Base-by-base conservation (phyloP, 2,797 vertebrate genomes). In the Ctenopoma kingsleyae region DNA sequence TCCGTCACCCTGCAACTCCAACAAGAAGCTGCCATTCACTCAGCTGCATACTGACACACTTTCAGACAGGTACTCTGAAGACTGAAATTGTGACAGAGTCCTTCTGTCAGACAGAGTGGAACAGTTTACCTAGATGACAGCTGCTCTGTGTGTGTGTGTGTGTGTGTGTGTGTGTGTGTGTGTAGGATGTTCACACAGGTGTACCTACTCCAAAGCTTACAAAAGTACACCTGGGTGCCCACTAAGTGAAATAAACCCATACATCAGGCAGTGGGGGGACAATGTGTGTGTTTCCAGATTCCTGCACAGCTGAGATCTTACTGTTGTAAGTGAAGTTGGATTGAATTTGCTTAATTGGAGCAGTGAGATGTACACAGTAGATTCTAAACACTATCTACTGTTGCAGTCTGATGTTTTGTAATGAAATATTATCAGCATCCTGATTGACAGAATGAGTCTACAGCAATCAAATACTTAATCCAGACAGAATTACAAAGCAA, bases 51-150 rank as follows among this genome's bases (percentile, higher is more conserved):
- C 59, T 75, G 82, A 85, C 81, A 84, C 64, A 63, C 58, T 55
- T 59, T 64, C 60, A 74, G 55, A 82, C 44, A 41, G 27, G 75
- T 58, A 68, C 77, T 76, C 51, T 20, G 71, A 73, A 74, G 74
- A 44, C 66, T 69, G 63, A 69, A 69, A 73, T 61, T 68, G 68
- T 74, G 78, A 83, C 76, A 60, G 60, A 82, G 65, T 76, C 79
- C 76, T 63, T 82, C 77, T 75, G 78, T 81, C 74, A 80, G 54
- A 64, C 69, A 11, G 52, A 78, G 49, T n/a, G 11, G 44, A 73
- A 61, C 53, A 76, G 77, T 79, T 89, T 85, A 80, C 80, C 55
- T 47, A 36, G 56, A 68, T 82, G 82, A 83, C 87, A 86, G 80
- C 48, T 64, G 69, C 32, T 55, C 3, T 53, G 49, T 25, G 8